Base-by-base conservation (phyloP, 53 echinoderm and acorn worm species). In the Crossaster papposus region DNA sequence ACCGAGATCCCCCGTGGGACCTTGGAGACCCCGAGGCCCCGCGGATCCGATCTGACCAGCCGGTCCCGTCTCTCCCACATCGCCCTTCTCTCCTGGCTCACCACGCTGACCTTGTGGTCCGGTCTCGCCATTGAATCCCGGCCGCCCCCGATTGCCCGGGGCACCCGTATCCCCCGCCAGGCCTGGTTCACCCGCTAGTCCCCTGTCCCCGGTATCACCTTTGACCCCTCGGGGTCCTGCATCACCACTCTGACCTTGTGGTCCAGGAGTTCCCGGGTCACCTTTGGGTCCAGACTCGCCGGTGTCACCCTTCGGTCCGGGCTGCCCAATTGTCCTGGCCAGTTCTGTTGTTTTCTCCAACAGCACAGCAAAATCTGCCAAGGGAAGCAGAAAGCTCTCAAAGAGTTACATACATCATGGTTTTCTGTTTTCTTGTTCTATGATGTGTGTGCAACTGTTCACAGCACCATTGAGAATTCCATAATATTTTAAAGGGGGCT, bases 231-330 rank as follows among this genome's bases (percentile, higher is more conserved):
- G 13, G 12, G 78, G 78, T 58, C 78, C 64, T 36, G 44, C 38
- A 32, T 78, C 78, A 33, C 77, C 78, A 78, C 63, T 51, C 44
- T 44, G 30, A 75, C 88, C 89, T 54, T 44, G 5, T 14, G 77
- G 35, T 63, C 90, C 90, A 23, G 35, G 2, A n/a, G n/a, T n/a
- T n/a, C n/a, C n/a, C n/a, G n/a, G n/a, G n/a, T 51, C 44, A 75
- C 88, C 89, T 54, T 44, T 44, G 36, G 77, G 35, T 63, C 90
- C 90, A 23, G 35, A 2, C 24, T 72, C 28, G 34, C 90, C 90
- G 76, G 83, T 7, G 18, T 52, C 55, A 37, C 90, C 90, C 82
- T 64, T 68, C 22, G 79, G 65, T 64, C 89, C 89, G 9, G 89
- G 89, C 24, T 36, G 64, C 32, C 80, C 89, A 30, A 44, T 23